A percentile compares a stretch with the other conserved stretches of the same genome.
Evolutionary conservation across 2,113 vertebrate species (phyloP).

Genomic region (Pyxicephalus adspersus): DNA sequence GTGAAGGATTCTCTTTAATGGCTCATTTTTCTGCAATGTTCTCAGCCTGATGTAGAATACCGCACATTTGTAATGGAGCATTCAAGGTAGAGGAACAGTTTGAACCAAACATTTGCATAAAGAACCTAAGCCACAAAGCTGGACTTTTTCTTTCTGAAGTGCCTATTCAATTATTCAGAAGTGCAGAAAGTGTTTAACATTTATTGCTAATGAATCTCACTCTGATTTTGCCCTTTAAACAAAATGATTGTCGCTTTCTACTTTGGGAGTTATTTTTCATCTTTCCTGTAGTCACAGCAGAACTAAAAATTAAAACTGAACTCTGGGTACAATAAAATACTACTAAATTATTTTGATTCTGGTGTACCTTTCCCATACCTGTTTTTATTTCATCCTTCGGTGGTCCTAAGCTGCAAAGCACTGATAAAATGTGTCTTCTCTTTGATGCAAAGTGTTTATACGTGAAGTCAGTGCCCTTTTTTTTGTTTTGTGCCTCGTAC

Average conservation of each 20-base stretch:
- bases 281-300: neutral
- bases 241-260: slow-evolving; percentile 33
- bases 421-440: too few species aligned
- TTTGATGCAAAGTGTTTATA: too few species aligned
- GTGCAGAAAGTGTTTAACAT: slow-evolving; percentile 51
- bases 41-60: neutral
- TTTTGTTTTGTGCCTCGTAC: too few species aligned
- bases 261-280: neutral
- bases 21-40: slow-evolving; percentile 25
- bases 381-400: too few species aligned
- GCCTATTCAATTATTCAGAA: slow-evolving; percentile 48
- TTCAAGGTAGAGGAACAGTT: slow-evolving; percentile 23
- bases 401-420: too few species aligned
- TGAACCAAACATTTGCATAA: slow-evolving; percentile 39
- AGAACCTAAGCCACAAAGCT: slow-evolving; percentile 23
- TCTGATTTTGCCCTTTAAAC: slow-evolving; percentile 42
- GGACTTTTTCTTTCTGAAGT: slow-evolving; percentile 30
- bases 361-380: too few species aligned
- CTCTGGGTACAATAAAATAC: too few species aligned
- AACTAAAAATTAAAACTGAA: neutral
- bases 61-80: slow-evolving; percentile 31
- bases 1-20: too few species aligned
- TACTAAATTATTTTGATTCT: too few species aligned
- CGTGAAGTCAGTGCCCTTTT: too few species aligned
- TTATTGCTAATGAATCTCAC: slow-evolving; percentile 48